Base-by-base conservation (phyloP, 2,797 vertebrate species). In the Crenichthys baileyi region DNA sequence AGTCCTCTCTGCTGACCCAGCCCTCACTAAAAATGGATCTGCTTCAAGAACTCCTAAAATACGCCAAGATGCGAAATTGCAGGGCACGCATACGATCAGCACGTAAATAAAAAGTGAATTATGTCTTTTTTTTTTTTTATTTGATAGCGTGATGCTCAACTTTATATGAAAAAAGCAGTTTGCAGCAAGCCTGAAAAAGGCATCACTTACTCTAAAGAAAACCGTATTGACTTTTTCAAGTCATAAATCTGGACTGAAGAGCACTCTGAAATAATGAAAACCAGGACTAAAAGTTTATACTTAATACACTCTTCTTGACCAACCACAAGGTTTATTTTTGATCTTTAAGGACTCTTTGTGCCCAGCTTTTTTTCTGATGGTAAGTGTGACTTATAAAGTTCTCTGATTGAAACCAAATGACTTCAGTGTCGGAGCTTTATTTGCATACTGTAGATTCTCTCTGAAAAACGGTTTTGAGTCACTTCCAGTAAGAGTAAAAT, bases 21-120 rank as follows among this genome's bases (percentile, higher is more conserved):
- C 87, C 83, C 84, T 88, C 61, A 63, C 86, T 86, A 82, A 86
- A 91, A 93, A 88, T 75, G 67, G 76, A 81, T 90, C 77, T 0
- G 12, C 73, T 83, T 81, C 7, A 76, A 50, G 70, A 89, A 81
- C 70, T 68, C 70, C 31, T 56, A n/a, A 77, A 24, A 70, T 16
- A 3, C 50, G 76, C 26, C 16, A 22, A 70, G 67, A 70, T 70
- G 13, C 67, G 50, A 60, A 63, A 48, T 41, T 70, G 46, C n/a
- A 77, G 51, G 63, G 50, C 50, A 55, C 2, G 39, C 5, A 44
- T 46, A 24, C 0, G 2, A n/a, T 73, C 11, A 46, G 76, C 61
- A 51, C 72, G 55, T 72, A 15, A 29, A 51, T 46, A 77, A n/a
- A 20, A 73, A 11, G 18, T 12, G 12, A 67, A 73, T 76, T 53